A percentile compares a stretch with the other conserved stretches of the same genome.
Conservation (phyloP, 1,140 invertebrate species). For the Diploscapter pachys region DNA sequence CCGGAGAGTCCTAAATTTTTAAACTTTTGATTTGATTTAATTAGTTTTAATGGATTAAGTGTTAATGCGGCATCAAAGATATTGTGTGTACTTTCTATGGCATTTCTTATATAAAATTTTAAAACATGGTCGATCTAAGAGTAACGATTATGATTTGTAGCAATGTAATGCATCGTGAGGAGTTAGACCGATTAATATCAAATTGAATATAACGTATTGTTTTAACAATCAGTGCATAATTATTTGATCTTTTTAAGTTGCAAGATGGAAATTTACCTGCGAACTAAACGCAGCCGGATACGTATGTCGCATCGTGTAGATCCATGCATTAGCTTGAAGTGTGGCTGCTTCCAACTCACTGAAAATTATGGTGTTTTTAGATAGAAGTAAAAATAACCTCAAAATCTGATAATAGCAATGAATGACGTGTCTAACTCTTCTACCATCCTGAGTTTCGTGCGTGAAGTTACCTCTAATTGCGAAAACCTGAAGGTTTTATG, state of each 20-base stretch:
- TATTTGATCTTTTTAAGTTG: constrained; percentile 7
- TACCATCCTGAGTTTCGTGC: constrained; percentile 12
- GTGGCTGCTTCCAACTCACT: constrained; percentile 46
- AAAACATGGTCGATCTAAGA: constrained; percentile 5
- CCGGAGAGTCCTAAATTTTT: no score
- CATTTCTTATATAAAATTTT: not conserved
- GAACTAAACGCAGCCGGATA: constrained; percentile 21
- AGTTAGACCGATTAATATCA: not conserved
- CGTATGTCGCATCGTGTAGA: constrained; percentile 40
- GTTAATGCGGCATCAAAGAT: no score
- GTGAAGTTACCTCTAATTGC: constrained; percentile 69
- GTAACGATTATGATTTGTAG: not conserved
- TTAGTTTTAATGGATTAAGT: no score
- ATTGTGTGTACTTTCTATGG: no score
- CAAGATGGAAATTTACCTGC: constrained; percentile 14
- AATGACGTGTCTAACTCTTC: constrained; percentile 80
- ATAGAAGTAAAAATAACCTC: constrained; percentile 68
- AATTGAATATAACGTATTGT: not conserved
- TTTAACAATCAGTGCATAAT: constrained; percentile 16
- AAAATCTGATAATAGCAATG: constrained; percentile 94
- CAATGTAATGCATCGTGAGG: constrained; percentile 3
- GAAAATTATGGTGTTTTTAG: constrained; percentile 21
- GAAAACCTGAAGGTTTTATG: constrained; percentile 58
- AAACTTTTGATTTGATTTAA: no score
- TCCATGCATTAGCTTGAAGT: constrained; percentile 44